Evolutionary conservation across 2,888 invertebrate genomes (phyloP).

Genomic region (Thelaira solivaga): DNA sequence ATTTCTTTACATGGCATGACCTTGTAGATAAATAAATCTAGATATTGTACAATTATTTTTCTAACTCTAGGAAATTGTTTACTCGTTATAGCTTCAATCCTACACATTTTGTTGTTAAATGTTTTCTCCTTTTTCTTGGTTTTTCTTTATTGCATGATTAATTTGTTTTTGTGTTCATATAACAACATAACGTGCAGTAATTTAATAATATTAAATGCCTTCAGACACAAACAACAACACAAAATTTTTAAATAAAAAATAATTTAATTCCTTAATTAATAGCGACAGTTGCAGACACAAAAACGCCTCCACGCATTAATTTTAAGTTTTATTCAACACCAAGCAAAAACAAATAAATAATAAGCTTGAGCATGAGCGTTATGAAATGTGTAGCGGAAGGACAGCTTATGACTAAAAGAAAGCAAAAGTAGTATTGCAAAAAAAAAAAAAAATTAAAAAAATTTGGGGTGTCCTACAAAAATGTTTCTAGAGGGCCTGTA

Average conservation of each 20-base stretch:
- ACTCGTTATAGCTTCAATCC: too few relatives aligned
- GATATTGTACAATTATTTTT: too few relatives aligned
- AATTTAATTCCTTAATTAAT: slow-evolving; percentile 52
- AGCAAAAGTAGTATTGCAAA: slow-evolving; percentile 39
- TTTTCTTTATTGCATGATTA: slow-evolving; percentile 31
- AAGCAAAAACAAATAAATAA: slow-evolving; percentile 2
- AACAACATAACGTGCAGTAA: slow-evolving; percentile 36
- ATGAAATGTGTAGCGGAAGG: slow-evolving; percentile 35
- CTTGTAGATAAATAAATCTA: too few relatives aligned
- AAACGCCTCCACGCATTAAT: slow-evolving; percentile 53
- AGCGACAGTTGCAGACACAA: slow-evolving; percentile 56
- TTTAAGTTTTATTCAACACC: slow-evolving; percentile 33
- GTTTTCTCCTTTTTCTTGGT: background rate
- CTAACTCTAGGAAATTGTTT: too few relatives aligned
- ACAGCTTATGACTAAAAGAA: slow-evolving; percentile 40
- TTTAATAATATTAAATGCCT: slow-evolving; percentile 49
- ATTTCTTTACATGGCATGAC: slow-evolving; percentile 17
- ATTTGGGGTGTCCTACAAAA: background rate
- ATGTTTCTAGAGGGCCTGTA: background rate
- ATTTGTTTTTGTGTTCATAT: slow-evolving; percentile 32
- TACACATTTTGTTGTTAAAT: slow-evolving; percentile 10
- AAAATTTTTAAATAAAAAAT: slow-evolving; percentile 12
- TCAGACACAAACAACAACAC: slow-evolving; percentile 7
- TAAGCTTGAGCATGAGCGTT: background rate
- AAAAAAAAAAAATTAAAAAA: background rate